Conservation (phyloP, 1,140 invertebrate species). For the Lutraria rhynchaena region DNA sequence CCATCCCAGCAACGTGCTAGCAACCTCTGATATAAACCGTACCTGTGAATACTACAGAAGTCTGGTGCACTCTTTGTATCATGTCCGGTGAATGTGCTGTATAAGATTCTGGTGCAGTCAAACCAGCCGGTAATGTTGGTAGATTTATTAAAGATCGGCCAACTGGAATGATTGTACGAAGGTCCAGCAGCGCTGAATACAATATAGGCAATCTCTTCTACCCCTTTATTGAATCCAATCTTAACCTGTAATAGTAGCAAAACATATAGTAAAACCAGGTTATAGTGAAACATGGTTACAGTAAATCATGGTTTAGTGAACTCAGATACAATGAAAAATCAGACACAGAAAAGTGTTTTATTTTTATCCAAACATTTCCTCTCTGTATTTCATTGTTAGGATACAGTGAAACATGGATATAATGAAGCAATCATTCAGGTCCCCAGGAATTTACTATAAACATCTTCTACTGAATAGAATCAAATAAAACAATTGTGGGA, state of each 20-base stretch:
- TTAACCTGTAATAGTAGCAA: constrained; percentile 45
- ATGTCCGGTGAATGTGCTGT: constrained; percentile 20
- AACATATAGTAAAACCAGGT: neutral
- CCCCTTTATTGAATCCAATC: constrained; percentile 38
- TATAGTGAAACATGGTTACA: too few species aligned
- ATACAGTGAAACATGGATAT: too few species aligned
- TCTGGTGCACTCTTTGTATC: neutral
- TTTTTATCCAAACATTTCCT: too few species aligned
- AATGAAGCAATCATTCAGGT: too few species aligned
- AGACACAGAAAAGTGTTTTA: too few species aligned
- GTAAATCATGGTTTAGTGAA: too few species aligned
- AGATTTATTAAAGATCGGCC: constrained; percentile 15
- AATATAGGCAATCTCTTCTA: constrained; percentile 40
- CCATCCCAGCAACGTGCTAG: too few species aligned
- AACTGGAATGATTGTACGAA: constrained; percentile 39
- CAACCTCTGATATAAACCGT: neutral
- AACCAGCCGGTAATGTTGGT: constrained; percentile 49
- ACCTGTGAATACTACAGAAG: constrained; percentile 52
- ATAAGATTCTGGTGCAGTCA: constrained; percentile 41
- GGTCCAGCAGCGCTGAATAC: constrained; percentile 47
- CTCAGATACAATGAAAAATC: too few species aligned
- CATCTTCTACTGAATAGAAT: too few species aligned
- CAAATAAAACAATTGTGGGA: too few species aligned
- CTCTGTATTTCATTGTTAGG: too few species aligned
- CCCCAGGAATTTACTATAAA: too few species aligned